These are phyloP conservation scores for Bubalus kerabau DNA, from an alignment of 2,113 vertebrate species.

Conservation along the genomic window DNA sequence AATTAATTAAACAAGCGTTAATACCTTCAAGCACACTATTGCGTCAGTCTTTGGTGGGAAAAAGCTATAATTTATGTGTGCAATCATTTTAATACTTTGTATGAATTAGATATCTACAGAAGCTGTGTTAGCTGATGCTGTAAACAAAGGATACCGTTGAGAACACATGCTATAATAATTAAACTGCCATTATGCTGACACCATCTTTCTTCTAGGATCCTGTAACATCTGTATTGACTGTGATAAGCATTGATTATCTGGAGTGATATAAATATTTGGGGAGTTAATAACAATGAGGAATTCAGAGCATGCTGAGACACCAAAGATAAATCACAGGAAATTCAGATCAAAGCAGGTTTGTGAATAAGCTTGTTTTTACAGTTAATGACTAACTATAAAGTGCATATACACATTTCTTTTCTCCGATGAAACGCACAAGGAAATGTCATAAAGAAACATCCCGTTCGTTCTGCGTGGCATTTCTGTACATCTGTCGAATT, in stretches of 20 bases:
- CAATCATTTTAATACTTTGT: constrained; percentile 57
- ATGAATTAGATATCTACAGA: constrained; percentile 50
- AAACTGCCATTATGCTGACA: constrained; percentile 80
- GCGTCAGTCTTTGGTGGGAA: constrained; percentile 58
- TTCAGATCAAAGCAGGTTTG: constrained; percentile 79
- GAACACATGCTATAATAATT: constrained; percentile 78
- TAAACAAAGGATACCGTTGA: constrained; percentile 70
- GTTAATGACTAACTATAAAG: constrained; percentile 79
- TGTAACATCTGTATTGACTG: constrained; percentile 79
- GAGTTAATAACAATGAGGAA: constrained; percentile 79
- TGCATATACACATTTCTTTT: constrained; percentile 66
- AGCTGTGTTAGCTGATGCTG: constrained; percentile 41
- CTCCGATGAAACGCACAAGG: constrained; percentile 75
- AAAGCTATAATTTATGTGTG: constrained; percentile 68
- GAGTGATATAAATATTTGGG: constrained; percentile 81
- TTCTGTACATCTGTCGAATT: constrained; percentile 74
- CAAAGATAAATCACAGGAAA: constrained; percentile 82
- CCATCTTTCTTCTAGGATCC: constrained; percentile 77
- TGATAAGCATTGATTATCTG: constrained; percentile 85
- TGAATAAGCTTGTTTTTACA: constrained; percentile 80
- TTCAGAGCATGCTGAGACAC: constrained; percentile 73
- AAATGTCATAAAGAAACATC: constrained; percentile 80
- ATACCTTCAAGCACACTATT: constrained; percentile 66
- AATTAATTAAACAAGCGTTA: constrained; percentile 75
- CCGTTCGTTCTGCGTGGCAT: constrained; percentile 70